Evolutionary conservation across 1,140 invertebrate species (phyloP), one percentile per base, ranked within the genome.

Genomic region (Dinoponera quadriceps): DNA sequence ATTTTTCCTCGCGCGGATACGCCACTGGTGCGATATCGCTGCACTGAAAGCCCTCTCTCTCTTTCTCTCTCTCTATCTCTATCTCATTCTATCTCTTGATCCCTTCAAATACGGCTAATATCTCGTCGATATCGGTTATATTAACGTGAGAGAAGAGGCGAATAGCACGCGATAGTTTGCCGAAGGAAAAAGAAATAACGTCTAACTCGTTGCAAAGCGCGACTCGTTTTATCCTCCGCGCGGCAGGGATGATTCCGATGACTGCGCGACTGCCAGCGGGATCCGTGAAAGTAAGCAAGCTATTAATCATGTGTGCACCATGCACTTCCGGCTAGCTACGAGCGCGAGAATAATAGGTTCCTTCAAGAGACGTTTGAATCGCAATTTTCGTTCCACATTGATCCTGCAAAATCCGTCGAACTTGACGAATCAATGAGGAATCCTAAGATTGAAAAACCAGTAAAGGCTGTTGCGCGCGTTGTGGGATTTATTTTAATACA

Each of bases 251-350:
- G 18, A 80, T 7, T 66, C 20, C 18, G 9, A 68, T 44, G 38
- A 44, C 38, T 7, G 22, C 44, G 25, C 66, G 48, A 18, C 66
- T 33, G 71, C 60, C 27, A 20, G 44, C 16, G 20, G 22, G 62
- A 77, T 20, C 62, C 48, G 48, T 66, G 74, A 77, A 77, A 66
- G 62, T 66, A 54, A 66, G 59, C 29, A 54, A 66, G 59, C 29
- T 66, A 77, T 77, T 77, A 77, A 77, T 77, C 62, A 77, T 55
- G 27, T 18, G n/a, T 38, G 48, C 59, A 54, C 25, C 7, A 44
- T 63, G 62, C 60, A 77, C 48, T 77, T 77, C 74, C 74, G 74
- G 48, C 60, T 66, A 1, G 44, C n/a, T 63, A 75, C 49, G n/a
- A 77, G 13, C 60, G 51, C 11, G 54, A 66, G 74, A 66, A 77